These are phyloP conservation scores for Phyllostomus hastatus DNA, from an alignment of 2,113 vertebrate species.

Conservation along the genomic window DNA sequence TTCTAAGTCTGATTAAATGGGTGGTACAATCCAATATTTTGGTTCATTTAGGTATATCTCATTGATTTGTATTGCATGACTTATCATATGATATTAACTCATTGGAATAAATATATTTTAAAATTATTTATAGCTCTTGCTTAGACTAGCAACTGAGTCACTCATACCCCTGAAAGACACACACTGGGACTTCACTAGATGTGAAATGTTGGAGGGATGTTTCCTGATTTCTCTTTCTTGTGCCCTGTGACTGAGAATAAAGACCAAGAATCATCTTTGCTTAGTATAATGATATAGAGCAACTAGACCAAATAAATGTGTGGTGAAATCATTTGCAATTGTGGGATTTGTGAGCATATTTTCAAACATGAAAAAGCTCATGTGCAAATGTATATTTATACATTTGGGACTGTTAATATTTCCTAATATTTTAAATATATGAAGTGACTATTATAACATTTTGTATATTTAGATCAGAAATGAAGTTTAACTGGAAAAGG, in stretches of 20 bases:
- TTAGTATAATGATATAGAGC: neutral
- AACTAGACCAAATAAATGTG: neutral
- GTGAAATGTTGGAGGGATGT: neutral
- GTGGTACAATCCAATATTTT: neutral
- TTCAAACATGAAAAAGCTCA: neutral
- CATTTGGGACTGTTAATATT: neutral
- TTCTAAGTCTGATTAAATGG: neutral
- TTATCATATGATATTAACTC: neutral
- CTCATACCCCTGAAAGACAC: neutral
- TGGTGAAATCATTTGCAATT: neutral
- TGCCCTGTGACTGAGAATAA: neutral
- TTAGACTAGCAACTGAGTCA: neutral
- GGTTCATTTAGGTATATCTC: neutral
- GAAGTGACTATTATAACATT: constrained; percentile 3
- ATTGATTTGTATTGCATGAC: neutral
- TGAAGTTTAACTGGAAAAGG: neutral
- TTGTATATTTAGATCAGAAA: neutral
- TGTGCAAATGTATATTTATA: neutral
- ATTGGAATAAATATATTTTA: neutral
- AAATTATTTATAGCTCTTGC: neutral
- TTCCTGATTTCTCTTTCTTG: neutral
- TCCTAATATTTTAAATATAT: constrained; percentile 18
- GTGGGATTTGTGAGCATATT: neutral
- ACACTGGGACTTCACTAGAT: neutral
- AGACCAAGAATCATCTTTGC: neutral